These are phyloP conservation scores for Anoura caudifer DNA, from an alignment of 2,113 vertebrate genomes.

Conservation along the genomic window DNA sequence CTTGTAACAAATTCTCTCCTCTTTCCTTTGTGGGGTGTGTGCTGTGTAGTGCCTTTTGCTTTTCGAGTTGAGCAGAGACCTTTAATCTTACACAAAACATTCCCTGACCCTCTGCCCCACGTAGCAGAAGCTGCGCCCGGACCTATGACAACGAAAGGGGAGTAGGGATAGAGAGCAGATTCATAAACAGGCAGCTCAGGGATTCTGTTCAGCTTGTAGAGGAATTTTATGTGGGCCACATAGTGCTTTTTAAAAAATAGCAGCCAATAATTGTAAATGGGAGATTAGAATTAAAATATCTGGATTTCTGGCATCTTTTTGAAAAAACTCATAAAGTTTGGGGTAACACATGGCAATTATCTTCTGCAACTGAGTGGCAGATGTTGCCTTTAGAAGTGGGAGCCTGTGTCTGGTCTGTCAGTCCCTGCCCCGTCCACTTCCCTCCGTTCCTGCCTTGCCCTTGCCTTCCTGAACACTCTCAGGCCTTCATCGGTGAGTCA, in stretches of 20 bases:
- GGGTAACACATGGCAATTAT: neutral
- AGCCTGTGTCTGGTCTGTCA: neutral
- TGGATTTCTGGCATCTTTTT: neutral
- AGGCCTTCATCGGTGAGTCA: neutral
- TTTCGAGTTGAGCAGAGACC: neutral
- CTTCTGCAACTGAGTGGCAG: neutral
- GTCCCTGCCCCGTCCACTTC: neutral
- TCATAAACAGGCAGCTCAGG: neutral
- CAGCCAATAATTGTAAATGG: neutral
- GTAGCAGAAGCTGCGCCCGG: neutral
- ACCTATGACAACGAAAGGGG: neutral
- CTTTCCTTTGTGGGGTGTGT: neutral
- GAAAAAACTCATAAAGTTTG: neutral
- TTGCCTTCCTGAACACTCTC: neutral
- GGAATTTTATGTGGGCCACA: neutral
- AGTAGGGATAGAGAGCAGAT: neutral
- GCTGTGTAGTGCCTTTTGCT: neutral
- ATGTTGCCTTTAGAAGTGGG: neutral
- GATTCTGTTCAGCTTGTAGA: neutral
- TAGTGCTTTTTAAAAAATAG: neutral
- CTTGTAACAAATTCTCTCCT: neutral
- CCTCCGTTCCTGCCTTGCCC: neutral
- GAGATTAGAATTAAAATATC: constrained; percentile 31
- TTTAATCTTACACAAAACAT: neutral
- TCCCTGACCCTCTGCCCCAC: neutral